Evolutionary conservation across 2,888 invertebrate species (phyloP), one percentile per base, ranked within the genome.

Genomic region (Pollenia labialis): DNA sequence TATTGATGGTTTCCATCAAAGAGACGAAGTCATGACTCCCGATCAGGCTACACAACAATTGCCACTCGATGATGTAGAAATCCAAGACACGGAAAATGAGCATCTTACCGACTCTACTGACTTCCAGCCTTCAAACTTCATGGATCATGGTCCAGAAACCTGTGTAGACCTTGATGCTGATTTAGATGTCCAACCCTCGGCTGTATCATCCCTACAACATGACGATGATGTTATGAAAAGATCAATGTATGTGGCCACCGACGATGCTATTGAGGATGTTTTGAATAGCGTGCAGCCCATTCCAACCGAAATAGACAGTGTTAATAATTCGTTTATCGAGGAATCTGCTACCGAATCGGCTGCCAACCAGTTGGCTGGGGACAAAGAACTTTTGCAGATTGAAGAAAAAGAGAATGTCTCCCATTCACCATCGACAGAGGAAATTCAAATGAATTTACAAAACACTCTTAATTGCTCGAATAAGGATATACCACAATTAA

Each of bases 231-330:
- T 91, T 6, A 91, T 92, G 92, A 92, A 91, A 46, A 88, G 90
- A 40, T 92, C 92, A 2, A 89, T 92, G 14, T 92, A 92, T 84
- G 90, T 90, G 16, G 90, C 90, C 4, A 89, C 87, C 12, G 68
- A 85, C 32, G 89, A 89, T 18, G 74, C 89, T 9, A 92, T 92
- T 50, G 91, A 91, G 71, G 91, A 93, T 76, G 88, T 93, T 23
- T 88, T 93, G 9, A 93, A 93, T 83, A 91, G 92, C 0, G 93
- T 93, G 14, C 93, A 93, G 82, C 88, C 90, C 3, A 84, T 93
- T 50, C 93, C 93, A 9, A 88, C 82, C 1, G 89, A 89, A 44
- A 82, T 76, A 12, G 90, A 90, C 14, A 89, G 89, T 64, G 74
- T 88, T 8, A 88, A 90, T 46, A 88, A 80, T 52, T 90, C 90